Evolutionary conservation across 2,888 invertebrate species (phyloP).

Genomic region (Ormyrus rosae): DNA sequence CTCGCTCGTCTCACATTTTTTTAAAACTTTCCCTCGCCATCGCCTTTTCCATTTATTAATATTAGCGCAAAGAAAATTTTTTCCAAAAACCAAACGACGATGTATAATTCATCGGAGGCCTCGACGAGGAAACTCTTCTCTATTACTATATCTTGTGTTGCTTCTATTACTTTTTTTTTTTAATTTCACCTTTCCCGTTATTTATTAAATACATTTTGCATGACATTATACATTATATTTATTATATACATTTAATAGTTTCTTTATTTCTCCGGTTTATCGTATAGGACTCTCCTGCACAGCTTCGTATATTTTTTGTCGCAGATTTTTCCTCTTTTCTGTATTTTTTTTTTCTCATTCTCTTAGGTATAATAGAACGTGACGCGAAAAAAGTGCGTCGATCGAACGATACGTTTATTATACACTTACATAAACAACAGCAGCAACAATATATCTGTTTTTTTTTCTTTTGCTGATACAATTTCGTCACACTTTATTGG

Average conservation of each 20-base stretch:
- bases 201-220: slow-evolving; percentile 70
- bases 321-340: not conserved
- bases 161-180: not conserved
- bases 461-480: slow-evolving; percentile 11
- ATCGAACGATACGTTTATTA: slow-evolving; percentile 41
- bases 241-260: slow-evolving; percentile 69
- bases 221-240: slow-evolving; percentile 66
- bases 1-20: not conserved
- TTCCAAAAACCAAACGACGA: slow-evolving; percentile 2
- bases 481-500: slow-evolving; percentile 22
- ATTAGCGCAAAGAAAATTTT: slow-evolving; percentile 12
- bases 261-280: slow-evolving; percentile 55
- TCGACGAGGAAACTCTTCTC: slow-evolving; percentile 29
- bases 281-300: slow-evolving; percentile 41
- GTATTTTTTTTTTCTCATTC: slow-evolving; percentile 1
- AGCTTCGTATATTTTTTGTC: slow-evolving; percentile 6
- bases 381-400: slow-evolving; percentile 30
- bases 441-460: slow-evolving; percentile 33
- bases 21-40: slow-evolving; percentile 5
- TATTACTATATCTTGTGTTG: not conserved
- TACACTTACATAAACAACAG: slow-evolving; percentile 46
- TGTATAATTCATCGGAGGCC: slow-evolving; percentile 9
- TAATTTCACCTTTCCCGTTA: not conserved
- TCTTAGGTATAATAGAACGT: slow-evolving; percentile 32
- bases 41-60: slow-evolving; percentile 12